Base-by-base conservation (phyloP, 2,888 invertebrate genomes). In the Anorthoa munda region DNA sequence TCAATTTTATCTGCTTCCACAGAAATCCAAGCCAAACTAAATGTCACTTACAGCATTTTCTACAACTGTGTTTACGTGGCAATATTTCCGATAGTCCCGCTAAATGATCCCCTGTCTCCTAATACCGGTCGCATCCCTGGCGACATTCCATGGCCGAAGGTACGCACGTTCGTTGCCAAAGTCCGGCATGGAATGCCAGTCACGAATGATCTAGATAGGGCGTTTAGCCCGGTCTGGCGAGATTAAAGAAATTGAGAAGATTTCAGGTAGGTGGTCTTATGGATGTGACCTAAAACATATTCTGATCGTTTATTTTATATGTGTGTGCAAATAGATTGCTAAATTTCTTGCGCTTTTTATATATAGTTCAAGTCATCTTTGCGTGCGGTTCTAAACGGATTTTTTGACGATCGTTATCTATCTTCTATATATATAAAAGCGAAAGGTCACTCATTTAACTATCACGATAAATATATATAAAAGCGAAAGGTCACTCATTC, bases 131-230 rank as follows among this genome's bases (percentile, higher is more conserved):
- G 21, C 26, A 23, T n/a, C 13, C 1, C 46, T 83, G 81, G 81
- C 81, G 84, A 70, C 46, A 55, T 81, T 81, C 81, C 81, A 84
- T 58, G 48, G 23, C 23, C 13, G 26, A 18, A 74, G 81, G 81
- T 80, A 80, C 46, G 64, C 45, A 26, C 39, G 68, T 53, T 31
- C 12, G 51, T 73, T 84, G 84, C 70, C 81, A 70, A 79, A 79
- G 53, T 70, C 60, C 13, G 31, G 18, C 3, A 15, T 31, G 9
- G 58, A 59, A 80, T 80, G 53, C 75, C n/a, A 26, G 84, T 66
- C 81, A 80, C 74, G 80, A 59, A 12, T 26, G 23, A 67, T 80
- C 67, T 56, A 50, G 69, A 61, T 83, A 81, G 21, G 59, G 21
- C 18, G 12, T 59, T 66, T 45, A 26, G 26, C 13, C 39, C 4